phyloP scores from a whole-genome alignment of 2,113 vertebrate species.

The Cyprinodon tularosa region DNA sequence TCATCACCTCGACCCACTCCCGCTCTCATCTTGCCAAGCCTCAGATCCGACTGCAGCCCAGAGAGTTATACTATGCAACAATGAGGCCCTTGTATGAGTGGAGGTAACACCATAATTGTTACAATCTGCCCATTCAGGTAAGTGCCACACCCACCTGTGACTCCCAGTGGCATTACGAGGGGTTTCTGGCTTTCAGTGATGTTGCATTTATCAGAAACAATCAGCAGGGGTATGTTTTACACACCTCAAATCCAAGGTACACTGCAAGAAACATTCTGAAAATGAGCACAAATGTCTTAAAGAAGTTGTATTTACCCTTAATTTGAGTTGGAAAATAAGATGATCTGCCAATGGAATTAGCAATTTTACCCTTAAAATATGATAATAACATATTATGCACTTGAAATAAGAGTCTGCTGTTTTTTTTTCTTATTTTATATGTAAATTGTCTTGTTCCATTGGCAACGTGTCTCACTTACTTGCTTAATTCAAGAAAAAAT shows the following conservation, averaged over 20 bases:
- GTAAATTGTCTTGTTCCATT: no score
- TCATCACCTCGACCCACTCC: conserved; percentile 61
- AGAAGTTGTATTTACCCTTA: no score
- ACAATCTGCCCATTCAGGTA: conserved; percentile 73
- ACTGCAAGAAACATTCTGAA: no score
- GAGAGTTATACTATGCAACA: conserved; percentile 54
- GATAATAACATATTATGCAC: no score
- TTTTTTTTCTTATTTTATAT: no score
- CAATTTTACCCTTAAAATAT: no score
- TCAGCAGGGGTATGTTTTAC: conserved; percentile 28
- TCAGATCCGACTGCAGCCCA: conserved; percentile 61
- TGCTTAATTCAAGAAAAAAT: no score
- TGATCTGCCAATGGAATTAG: no score
- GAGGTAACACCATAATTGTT: conserved; percentile 72
- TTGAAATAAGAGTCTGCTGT: no score
- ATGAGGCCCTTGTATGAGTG: conserved; percentile 59
- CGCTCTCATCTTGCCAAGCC: conserved; percentile 51
- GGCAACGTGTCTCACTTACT: no score
- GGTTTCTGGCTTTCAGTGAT: conserved; percentile 41
- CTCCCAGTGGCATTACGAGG: conserved; percentile 51
- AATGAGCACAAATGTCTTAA: no score
- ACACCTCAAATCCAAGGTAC: conserved; percentile 38
- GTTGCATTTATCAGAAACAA: conserved; percentile 49
- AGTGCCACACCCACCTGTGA: conserved; percentile 55
- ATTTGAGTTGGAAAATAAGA: no score